Evolutionary conservation across 2,113 vertebrate species (phyloP).

Genomic region (Oophaga pumilio): DNA sequence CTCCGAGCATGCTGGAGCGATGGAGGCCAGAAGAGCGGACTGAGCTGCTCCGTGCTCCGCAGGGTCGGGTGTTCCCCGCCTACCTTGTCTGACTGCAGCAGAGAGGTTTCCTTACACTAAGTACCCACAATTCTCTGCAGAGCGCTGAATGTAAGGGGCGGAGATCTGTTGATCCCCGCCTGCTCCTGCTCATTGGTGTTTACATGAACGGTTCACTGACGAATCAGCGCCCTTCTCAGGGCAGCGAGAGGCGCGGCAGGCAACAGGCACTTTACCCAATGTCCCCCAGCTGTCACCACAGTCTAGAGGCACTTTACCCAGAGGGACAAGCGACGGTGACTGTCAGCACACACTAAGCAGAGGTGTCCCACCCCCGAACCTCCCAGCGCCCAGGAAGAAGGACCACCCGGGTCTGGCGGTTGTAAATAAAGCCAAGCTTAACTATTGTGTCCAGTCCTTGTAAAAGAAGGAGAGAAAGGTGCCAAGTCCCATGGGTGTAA

Average conservation of each 20-base stretch:
- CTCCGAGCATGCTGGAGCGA: not conserved
- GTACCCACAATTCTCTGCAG: not conserved
- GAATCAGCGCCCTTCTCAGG: not conserved
- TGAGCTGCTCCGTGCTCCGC: not conserved
- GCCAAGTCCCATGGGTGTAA: conserved; percentile 75
- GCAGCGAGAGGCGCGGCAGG: not conserved
- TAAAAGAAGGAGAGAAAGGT: conserved; percentile 70
- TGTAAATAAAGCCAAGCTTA: conserved; percentile 66
- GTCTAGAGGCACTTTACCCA: conserved; percentile 5
- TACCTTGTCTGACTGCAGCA: not conserved
- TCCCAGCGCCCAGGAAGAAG: not conserved
- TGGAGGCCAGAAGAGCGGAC: not conserved
- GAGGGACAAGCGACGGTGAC: not conserved
- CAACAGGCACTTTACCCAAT: not conserved
- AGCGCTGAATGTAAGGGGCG: not conserved
- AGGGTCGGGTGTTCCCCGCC: not conserved
- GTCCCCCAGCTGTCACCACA: not conserved
- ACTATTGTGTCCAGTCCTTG: conserved; percentile 77
- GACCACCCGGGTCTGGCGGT: conserved; percentile 54
- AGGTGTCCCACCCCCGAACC: conserved; percentile 21
- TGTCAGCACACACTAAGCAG: not conserved
- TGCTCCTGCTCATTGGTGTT: not conserved
- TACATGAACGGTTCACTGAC: not conserved
- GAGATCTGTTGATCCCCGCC: not conserved
- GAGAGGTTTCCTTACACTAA: not conserved